Evolutionary conservation across 2,113 vertebrate species (phyloP).

Genomic region (Zosterops hypoxanthus): DNA sequence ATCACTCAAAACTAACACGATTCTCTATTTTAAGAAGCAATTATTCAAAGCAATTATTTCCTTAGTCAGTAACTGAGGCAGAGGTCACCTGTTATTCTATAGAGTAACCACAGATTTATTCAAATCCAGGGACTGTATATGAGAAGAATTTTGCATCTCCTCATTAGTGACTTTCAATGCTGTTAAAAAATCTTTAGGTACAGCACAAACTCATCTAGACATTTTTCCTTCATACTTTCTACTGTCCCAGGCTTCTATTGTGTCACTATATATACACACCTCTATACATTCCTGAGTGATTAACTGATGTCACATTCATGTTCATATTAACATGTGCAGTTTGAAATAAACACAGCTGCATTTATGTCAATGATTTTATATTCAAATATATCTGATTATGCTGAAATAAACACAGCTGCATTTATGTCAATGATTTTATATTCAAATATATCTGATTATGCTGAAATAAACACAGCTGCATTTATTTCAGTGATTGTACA

Average conservation of each 20-base stretch:
- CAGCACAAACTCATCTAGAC: background rate
- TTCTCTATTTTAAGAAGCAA: constrained; percentile 11
- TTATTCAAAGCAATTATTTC: constrained; percentile 46
- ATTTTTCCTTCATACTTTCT: background rate
- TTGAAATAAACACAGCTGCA: constrained; percentile 65
- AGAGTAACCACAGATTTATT: background rate
- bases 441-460: constrained; percentile 68
- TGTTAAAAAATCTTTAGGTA: background rate
- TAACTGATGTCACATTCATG: constrained; percentile 34
- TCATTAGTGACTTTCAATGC: background rate
- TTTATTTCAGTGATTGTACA: constrained; percentile 67
- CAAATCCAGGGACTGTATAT: background rate
- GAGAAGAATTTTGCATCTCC: background rate
- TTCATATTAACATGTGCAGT: constrained; percentile 58
- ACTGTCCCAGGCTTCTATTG: background rate
- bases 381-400: constrained; percentile 68
- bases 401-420: constrained; percentile 65
- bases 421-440: constrained; percentile 64
- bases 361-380: constrained; percentile 64
- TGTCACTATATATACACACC: background rate
- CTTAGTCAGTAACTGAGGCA: constrained; percentile 2
- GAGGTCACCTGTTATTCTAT: background rate
- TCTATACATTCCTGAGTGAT: background rate
- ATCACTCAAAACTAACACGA: background rate
- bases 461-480: constrained; percentile 70